A percentile compares a stretch with the other conserved stretches of the same genome.
Conservation (phyloP, 2,113 vertebrate genomes). For the Xiphophorus hellerii region DNA sequence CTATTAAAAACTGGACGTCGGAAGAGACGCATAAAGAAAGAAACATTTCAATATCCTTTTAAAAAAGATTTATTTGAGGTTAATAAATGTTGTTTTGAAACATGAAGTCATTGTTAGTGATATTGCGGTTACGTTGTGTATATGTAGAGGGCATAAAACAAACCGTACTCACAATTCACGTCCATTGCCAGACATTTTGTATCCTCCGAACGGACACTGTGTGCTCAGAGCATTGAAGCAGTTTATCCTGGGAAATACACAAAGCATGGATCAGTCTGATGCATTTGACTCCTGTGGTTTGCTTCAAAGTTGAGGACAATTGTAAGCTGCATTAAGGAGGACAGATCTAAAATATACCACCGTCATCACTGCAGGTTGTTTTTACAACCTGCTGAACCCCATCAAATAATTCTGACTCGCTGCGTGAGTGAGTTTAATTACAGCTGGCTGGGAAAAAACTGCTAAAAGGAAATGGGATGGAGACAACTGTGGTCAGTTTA, state of each 20-base stretch:
- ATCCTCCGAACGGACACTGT: slow-evolving; percentile 98
- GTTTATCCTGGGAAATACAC: slow-evolving; percentile 90
- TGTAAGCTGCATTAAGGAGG: slow-evolving; percentile 27
- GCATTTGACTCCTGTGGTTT: slow-evolving; percentile 26
- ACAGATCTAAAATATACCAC: slow-evolving; percentile 23
- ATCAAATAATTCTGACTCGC: slow-evolving; percentile 27
- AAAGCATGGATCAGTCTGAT: slow-evolving; percentile 66
- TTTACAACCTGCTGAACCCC: slow-evolving; percentile 27
- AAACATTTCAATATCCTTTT: slow-evolving; percentile 44
- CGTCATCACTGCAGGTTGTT: slow-evolving; percentile 14
- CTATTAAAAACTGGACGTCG: neutral
- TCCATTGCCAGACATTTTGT: slow-evolving; percentile 99
- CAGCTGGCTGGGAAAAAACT: slow-evolving; percentile 32
- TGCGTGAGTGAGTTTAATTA: slow-evolving; percentile 1
- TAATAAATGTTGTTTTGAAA: slow-evolving; percentile 51
- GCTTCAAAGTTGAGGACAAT: slow-evolving; percentile 21
- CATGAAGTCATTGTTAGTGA: slow-evolving; percentile 50
- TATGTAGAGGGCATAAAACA: slow-evolving; percentile 35
- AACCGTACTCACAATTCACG: slow-evolving; percentile 95
- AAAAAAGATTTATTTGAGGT: slow-evolving; percentile 39
- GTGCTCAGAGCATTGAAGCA: slow-evolving; percentile 98
- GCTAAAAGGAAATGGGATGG: slow-evolving; percentile 26
- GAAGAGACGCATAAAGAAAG: neutral
- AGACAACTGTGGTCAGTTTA: neutral
- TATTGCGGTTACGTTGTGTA: slow-evolving; percentile 46